Percentiles rank a stretch among this genome's conserved stretches.
These are phyloP conservation scores for Synanthedon vespiformis DNA, from an alignment of 2,888 invertebrate species.

Conservation along the genomic window DNA sequence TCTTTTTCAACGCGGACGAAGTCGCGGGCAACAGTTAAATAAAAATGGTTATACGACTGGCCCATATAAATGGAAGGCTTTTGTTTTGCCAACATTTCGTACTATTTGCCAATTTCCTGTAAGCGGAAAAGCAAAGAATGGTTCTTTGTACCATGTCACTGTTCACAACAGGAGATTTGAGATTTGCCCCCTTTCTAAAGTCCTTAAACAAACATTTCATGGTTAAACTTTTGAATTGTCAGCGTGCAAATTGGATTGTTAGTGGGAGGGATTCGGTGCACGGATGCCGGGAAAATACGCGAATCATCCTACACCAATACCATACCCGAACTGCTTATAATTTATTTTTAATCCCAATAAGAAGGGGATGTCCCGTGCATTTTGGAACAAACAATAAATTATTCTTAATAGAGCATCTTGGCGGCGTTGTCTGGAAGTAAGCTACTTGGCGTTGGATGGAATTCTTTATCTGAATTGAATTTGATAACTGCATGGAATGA, in stretches of 20 bases:
- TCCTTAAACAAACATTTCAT: neutral
- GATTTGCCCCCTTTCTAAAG: neutral
- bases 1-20: too few species aligned
- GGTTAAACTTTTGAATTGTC: constrained; percentile 24
- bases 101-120: neutral
- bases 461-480: too few species aligned
- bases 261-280: constrained; percentile 11
- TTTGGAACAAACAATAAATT: too few species aligned
- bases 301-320: constrained; percentile 44
- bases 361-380: neutral
- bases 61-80: too few species aligned
- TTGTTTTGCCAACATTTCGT: too few species aligned
- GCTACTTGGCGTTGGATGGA: too few species aligned
- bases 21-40: too few species aligned
- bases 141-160: neutral
- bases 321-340: constrained; percentile 36
- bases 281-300: constrained; percentile 31
- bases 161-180: neutral
- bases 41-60: too few species aligned
- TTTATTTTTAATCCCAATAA: constrained; percentile 11
- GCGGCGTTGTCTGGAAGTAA: too few species aligned
- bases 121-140: neutral
- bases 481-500: too few species aligned
- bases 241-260: constrained; percentile 32
- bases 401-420: too few species aligned